Evolutionary conservation across 2,888 invertebrate species (phyloP).

Genomic region (Amphipyra berbera): DNA sequence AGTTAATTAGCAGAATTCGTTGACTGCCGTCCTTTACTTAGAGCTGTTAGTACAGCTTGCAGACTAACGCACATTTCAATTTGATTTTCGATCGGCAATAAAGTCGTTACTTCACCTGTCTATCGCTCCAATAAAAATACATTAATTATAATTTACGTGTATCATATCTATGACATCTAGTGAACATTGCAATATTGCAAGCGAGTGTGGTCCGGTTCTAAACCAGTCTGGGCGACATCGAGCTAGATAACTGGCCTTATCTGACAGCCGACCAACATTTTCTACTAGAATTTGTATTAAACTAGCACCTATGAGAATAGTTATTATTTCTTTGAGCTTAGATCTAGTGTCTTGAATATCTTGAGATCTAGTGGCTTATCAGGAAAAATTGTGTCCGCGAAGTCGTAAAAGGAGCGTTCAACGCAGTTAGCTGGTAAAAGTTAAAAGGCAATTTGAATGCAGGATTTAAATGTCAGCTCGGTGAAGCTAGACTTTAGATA

Average conservation of each 20-base stretch:
- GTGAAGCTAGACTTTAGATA: background rate
- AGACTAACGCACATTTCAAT: no score
- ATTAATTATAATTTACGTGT: background rate
- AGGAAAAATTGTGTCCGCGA: conserved; percentile 1
- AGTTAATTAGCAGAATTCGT: conserved; percentile 39
- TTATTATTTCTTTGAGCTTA: conserved; percentile 21
- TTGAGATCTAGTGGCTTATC: conserved; percentile 7
- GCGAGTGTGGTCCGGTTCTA: conserved; percentile 57
- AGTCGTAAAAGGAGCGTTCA: background rate
- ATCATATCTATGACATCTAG: conserved; percentile 39
- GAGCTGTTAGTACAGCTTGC: conserved; percentile 5
- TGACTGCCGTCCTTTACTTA: conserved; percentile 27
- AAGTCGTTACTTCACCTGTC: background rate
- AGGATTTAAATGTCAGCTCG: background rate
- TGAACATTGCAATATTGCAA: conserved; percentile 53
- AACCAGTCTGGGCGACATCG: conserved; percentile 57
- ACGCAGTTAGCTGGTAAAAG: background rate
- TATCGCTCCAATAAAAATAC: background rate
- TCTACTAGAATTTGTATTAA: conserved; percentile 25
- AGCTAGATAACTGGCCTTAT: conserved; percentile 52
- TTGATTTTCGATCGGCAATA: no score
- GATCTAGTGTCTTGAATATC: conserved; percentile 18
- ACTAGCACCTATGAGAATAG: conserved; percentile 19
- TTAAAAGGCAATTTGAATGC: background rate
- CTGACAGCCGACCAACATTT: conserved; percentile 35